Conservation (phyloP, 2,888 invertebrate genomes). For the Leptinotarsa rubiginosa region DNA sequence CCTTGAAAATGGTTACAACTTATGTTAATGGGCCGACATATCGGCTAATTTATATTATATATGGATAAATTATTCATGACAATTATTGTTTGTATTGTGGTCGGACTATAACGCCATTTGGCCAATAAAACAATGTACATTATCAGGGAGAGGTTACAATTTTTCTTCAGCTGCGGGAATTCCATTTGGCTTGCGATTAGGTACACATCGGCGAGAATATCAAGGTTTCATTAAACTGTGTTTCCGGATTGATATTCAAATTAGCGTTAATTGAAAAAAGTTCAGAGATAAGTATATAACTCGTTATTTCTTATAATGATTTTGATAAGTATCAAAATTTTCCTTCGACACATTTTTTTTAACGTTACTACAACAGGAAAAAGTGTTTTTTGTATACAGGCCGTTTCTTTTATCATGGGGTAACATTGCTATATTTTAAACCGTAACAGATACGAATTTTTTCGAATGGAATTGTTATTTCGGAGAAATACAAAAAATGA, state of each 20-base stretch:
- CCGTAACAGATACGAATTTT: too few relatives aligned
- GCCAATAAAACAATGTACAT: conserved; percentile 21
- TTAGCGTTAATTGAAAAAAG: neutral
- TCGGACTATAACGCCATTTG: conserved; percentile 13
- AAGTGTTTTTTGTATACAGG: too few relatives aligned
- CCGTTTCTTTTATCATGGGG: too few relatives aligned
- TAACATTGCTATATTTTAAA: too few relatives aligned
- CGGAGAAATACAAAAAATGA: too few relatives aligned
- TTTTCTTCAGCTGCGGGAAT: conserved; percentile 4
- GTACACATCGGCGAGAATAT: conserved; percentile 1
- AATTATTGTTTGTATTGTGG: conserved; percentile 46
- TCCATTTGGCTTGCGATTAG: conserved; percentile 1
- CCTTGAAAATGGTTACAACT: conserved; percentile 43
- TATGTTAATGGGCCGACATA: conserved; percentile 39
- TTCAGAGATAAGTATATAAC: neutral
- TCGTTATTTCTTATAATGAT: too few relatives aligned
- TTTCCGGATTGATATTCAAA: neutral
- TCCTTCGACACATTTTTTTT: too few relatives aligned
- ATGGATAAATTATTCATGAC: conserved; percentile 39
- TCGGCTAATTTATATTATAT: conserved; percentile 33
- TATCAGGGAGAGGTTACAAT: conserved; percentile 2
- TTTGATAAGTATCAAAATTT: too few relatives aligned
- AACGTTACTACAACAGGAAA: too few relatives aligned
- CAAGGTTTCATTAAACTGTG: neutral
- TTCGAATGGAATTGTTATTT: too few relatives aligned